A percentile compares a stretch with the other conserved stretches of the same genome.
Evolutionary conservation across 2,888 invertebrate species (phyloP).

Genomic region (Drosophila demipolita): DNA sequence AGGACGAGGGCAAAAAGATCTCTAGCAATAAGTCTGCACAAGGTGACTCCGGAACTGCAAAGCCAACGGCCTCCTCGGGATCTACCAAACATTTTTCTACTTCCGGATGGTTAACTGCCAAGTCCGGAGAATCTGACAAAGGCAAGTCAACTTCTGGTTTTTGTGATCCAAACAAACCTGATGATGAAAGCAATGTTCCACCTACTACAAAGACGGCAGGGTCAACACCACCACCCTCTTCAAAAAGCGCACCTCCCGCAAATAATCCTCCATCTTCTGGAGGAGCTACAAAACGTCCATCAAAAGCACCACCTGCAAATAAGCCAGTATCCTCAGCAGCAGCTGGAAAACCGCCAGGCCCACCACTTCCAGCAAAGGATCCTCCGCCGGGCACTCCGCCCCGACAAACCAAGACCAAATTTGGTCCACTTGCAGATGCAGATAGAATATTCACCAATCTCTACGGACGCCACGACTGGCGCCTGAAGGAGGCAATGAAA

Average conservation of each 20-base stretch:
- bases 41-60: neutral
- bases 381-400: constrained; percentile 86
- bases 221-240: neutral
- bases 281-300: constrained; percentile 18
- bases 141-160: neutral
- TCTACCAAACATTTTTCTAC: constrained; percentile 13
- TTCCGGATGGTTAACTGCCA: neutral
- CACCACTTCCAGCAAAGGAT: constrained; percentile 36
- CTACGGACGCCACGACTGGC: constrained; percentile 98
- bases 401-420: constrained; percentile 85
- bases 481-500: constrained; percentile 94
- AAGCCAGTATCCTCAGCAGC: neutral
- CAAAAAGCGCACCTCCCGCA: neutral
- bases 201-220: neutral
- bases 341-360: constrained; percentile 6
- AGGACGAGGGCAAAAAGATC: neutral
- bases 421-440: constrained; percentile 91
- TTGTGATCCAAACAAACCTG: too few relatives aligned
- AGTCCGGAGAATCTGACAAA: neutral
- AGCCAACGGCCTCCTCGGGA: neutral
- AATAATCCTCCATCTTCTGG: neutral
- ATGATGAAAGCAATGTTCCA: neutral
- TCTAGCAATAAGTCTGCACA: neutral
- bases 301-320: constrained; percentile 77
- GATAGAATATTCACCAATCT: constrained; percentile 98